Conservation (phyloP, 2,888 invertebrate species). For the Phalera bucephala region DNA sequence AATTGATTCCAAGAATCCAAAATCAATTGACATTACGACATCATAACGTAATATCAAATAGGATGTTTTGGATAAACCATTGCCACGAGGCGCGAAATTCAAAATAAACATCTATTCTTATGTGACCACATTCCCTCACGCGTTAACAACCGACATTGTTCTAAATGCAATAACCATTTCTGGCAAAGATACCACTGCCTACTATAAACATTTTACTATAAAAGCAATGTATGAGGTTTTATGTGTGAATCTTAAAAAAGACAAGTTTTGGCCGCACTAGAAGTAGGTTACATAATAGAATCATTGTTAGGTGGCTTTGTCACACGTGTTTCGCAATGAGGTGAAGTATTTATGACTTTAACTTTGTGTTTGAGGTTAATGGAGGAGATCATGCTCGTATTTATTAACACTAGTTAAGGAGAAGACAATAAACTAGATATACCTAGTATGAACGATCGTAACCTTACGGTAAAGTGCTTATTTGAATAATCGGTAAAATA, state of each 20-base stretch:
- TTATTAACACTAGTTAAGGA: constrained; percentile 1
- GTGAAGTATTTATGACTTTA: constrained; percentile 34
- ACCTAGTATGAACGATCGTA: too few species aligned
- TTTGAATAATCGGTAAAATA: too few species aligned
- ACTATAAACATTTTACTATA: background rate
- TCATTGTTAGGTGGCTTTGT: constrained; percentile 31
- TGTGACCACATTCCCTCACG: constrained; percentile 17
- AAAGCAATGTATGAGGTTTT: constrained; percentile 12
- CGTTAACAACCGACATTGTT: constrained; percentile 14
- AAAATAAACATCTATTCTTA: constrained; percentile 51
- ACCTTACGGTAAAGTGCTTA: too few species aligned
- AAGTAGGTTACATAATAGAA: constrained; percentile 21
- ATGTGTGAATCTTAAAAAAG: constrained; percentile 3
- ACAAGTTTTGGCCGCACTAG: constrained; percentile 1
- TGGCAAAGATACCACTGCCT: constrained; percentile 3
- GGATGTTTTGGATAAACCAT: constrained; percentile 48
- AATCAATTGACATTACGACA: constrained; percentile 28
- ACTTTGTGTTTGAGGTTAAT: constrained; percentile 21
- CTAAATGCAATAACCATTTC: constrained; percentile 18
- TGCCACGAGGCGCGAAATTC: constrained; percentile 50
- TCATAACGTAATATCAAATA: constrained; percentile 33
- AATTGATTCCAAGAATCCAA: background rate
- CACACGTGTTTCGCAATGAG: constrained; percentile 24
- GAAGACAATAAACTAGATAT: too few species aligned
- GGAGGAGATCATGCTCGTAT: constrained; percentile 15